Conservation (phyloP, 2,113 vertebrate genomes). For the Takifugu bimaculatus region DNA sequence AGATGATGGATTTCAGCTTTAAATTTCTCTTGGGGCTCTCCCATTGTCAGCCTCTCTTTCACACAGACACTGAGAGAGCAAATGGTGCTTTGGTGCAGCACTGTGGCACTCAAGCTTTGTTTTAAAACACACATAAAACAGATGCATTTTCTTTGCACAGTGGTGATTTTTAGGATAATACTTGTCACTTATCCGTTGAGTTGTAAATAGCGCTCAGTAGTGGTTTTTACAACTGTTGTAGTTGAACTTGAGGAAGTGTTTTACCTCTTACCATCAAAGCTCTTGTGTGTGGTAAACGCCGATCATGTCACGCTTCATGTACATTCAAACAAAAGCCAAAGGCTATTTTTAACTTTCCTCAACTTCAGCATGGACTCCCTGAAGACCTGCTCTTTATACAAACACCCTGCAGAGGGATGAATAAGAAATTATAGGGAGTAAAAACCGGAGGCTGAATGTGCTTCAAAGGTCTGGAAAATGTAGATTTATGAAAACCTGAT, state of each 20-base stretch:
- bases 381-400: constrained; percentile 3
- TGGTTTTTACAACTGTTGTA: neutral
- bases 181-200: too few species aligned
- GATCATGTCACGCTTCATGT: neutral
- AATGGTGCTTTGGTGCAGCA: too few species aligned
- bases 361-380: neutral
- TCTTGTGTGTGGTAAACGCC: neutral
- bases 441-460: neutral
- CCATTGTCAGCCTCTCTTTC: constrained; percentile 14
- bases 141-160: too few species aligned
- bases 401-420: neutral
- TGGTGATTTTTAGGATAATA: too few species aligned
- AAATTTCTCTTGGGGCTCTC: constrained; percentile 15
- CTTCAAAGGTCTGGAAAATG: constrained; percentile 15
- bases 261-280: constrained; percentile 4
- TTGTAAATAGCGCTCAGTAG: too few species aligned
- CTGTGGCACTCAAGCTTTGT: too few species aligned
- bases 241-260: neutral
- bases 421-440: neutral
- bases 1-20: constrained; percentile 14
- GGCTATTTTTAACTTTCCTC: constrained; percentile 8
- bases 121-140: too few species aligned
- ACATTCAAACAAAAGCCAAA: neutral
- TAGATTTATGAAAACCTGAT: constrained; percentile 28
- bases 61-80: neutral